These are phyloP conservation scores for Spea bombifrons DNA, from an alignment of 2,113 vertebrate species.

Conservation along the genomic window DNA sequence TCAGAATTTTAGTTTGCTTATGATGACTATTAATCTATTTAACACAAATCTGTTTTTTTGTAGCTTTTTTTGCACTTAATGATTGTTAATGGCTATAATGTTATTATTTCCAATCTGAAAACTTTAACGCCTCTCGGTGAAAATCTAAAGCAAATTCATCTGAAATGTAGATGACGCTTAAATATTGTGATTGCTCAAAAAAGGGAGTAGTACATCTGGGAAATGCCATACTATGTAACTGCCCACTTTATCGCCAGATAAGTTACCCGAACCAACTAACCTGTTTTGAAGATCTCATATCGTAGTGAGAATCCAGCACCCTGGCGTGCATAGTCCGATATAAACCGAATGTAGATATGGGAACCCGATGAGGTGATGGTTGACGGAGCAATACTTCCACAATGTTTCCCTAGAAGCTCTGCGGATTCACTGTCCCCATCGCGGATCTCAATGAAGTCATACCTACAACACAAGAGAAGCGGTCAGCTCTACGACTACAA, in stretches of 20 bases:
- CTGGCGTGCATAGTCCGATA: conserved; percentile 95
- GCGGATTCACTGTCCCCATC: conserved; percentile 85
- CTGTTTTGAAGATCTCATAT: conserved; percentile 97
- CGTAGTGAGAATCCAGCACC: conserved; percentile 95
- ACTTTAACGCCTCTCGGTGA: too few relatives aligned
- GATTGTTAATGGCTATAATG: neutral
- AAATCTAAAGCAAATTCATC: too few relatives aligned
- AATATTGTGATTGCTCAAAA: too few relatives aligned
- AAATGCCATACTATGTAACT: too few relatives aligned
- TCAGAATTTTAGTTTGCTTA: neutral
- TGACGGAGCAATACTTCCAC: conserved; percentile 93
- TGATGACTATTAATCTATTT: neutral
- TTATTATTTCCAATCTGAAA: too few relatives aligned
- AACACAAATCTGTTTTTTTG: neutral
- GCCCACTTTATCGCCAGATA: too few relatives aligned
- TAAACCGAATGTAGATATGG: conserved; percentile 90
- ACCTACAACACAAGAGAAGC: conserved; percentile 66
- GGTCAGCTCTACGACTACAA: neutral
- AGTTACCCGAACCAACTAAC: conserved; percentile 60
- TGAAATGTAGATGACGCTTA: too few relatives aligned
- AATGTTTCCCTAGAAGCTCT: conserved; percentile 92
- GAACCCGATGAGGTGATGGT: conserved; percentile 94
- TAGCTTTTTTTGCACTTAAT: neutral
- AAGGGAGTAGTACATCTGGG: too few relatives aligned
- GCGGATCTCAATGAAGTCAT: conserved; percentile 95